phyloP scores from a whole-genome alignment of 2,888 invertebrate species.

The Dolichopus griseipennis region DNA sequence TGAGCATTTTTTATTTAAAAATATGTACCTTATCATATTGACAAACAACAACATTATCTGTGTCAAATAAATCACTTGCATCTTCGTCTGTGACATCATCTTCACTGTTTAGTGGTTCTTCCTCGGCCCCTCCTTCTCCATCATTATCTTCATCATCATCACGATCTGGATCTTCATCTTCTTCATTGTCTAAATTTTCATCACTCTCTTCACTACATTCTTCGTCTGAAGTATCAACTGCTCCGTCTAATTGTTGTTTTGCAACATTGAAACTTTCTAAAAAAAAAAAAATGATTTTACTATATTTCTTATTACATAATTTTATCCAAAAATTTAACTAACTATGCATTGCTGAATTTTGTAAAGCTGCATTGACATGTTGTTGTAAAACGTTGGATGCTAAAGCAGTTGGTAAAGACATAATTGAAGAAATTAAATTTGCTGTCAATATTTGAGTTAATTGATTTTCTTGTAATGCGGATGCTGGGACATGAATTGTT shows the following conservation, averaged over 20 bases:
- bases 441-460: constrained; percentile 67
- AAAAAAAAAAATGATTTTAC: constrained; percentile 1
- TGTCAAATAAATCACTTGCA: constrained; percentile 90
- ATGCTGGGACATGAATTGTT: constrained; percentile 84
- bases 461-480: constrained; percentile 66
- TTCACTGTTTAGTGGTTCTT: constrained; percentile 92
- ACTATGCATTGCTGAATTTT: constrained; percentile 46
- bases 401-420: constrained; percentile 72
- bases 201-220: constrained; percentile 71
- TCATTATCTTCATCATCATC: constrained; percentile 58
- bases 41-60: constrained; percentile 98
- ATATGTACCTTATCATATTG: constrained; percentile 89
- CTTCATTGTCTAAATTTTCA: constrained; percentile 59
- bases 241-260: constrained; percentile 55
- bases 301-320: neutral
- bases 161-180: constrained; percentile 62
- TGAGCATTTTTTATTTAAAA: constrained; percentile 13
- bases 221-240: constrained; percentile 63
- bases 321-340: constrained; percentile 16
- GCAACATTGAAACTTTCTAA: constrained; percentile 37
- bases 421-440: constrained; percentile 80
- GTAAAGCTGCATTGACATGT: constrained; percentile 74
- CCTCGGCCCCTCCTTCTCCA: constrained; percentile 58
- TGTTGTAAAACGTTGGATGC: constrained; percentile 80
- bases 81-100: constrained; percentile 98